Conservation (phyloP, 2,113 vertebrate genomes). For the Takifugu bimaculatus region DNA sequence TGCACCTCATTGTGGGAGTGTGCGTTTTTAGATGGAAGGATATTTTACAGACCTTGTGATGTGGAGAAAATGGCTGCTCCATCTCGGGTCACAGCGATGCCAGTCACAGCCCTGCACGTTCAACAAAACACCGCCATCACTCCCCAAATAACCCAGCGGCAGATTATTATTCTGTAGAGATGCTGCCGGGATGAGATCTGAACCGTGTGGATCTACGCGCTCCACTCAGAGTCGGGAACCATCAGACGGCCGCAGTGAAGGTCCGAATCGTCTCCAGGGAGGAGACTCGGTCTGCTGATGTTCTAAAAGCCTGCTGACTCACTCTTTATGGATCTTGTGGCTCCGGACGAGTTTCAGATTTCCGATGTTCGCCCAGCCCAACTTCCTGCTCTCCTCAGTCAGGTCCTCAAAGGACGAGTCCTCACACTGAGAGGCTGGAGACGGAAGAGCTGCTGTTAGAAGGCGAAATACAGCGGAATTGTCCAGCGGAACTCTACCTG, state of each 20-base stretch:
- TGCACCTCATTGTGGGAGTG: neutral
- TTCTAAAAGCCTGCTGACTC: slow-evolving; percentile 67
- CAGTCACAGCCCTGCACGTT: slow-evolving; percentile 82
- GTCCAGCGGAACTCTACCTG: slow-evolving; percentile 70
- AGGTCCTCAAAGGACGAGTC: slow-evolving; percentile 95
- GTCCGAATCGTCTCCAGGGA: too few relatives aligned
- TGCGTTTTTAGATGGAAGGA: neutral
- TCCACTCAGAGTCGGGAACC: too few relatives aligned
- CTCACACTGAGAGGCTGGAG: slow-evolving; percentile 81
- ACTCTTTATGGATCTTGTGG: slow-evolving; percentile 97
- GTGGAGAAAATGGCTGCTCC: slow-evolving; percentile 89
- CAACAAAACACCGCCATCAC: neutral
- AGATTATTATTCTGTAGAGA: too few relatives aligned
- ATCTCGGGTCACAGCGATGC: slow-evolving; percentile 83
- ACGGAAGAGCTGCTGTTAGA: neutral
- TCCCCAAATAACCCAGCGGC: neutral
- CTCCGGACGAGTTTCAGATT: slow-evolving; percentile 78
- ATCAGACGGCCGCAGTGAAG: too few relatives aligned
- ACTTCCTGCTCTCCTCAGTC: slow-evolving; percentile 90
- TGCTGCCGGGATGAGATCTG: too few relatives aligned
- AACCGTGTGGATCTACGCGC: too few relatives aligned
- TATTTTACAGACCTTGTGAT: slow-evolving; percentile 81
- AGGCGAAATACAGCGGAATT: neutral
- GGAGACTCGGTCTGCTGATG: too few relatives aligned
- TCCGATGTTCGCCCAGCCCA: slow-evolving; percentile 88